A percentile compares a stretch with the other conserved stretches of the same genome.
Evolutionary conservation across 2,113 vertebrate species (phyloP).

Genomic region (Manacus vitellinus): DNA sequence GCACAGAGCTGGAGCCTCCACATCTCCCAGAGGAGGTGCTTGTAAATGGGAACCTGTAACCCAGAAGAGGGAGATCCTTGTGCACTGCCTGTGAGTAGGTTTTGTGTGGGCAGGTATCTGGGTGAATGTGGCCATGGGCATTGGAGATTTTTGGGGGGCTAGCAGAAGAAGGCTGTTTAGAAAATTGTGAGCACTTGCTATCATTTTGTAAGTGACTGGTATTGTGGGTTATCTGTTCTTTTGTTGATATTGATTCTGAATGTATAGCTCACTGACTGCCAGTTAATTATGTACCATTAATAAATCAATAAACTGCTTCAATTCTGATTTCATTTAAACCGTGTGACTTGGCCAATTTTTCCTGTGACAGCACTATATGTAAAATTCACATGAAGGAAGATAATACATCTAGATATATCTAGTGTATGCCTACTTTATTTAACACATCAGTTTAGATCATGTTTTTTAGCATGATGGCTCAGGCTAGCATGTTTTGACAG

Average conservation of each 20-base stretch:
- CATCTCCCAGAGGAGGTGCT: background rate
- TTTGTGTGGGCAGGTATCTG: background rate
- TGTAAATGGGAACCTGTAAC: background rate
- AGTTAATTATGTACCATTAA: background rate
- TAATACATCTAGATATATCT: background rate
- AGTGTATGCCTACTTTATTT: background rate
- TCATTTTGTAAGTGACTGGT: background rate
- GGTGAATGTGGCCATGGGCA: fast-evolving
- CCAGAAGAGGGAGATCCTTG: background rate
- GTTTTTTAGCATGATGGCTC: background rate
- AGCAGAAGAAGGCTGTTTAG: background rate
- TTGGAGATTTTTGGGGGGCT: background rate
- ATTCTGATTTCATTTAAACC: background rate
- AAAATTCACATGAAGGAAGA: background rate
- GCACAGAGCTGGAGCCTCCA: background rate
- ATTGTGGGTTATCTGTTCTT: background rate
- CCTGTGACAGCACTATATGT: background rate
- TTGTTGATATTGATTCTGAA: background rate
- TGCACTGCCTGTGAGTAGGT: background rate
- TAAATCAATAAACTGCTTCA: slow-evolving; percentile 35
- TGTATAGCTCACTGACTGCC: background rate
- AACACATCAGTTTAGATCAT: background rate
- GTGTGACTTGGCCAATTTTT: background rate
- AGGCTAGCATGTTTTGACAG: background rate
- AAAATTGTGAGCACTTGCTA: background rate